These are phyloP conservation scores for Lasioglossum zephyrum DNA, from an alignment of 2,888 invertebrate species.

Conservation along the genomic window DNA sequence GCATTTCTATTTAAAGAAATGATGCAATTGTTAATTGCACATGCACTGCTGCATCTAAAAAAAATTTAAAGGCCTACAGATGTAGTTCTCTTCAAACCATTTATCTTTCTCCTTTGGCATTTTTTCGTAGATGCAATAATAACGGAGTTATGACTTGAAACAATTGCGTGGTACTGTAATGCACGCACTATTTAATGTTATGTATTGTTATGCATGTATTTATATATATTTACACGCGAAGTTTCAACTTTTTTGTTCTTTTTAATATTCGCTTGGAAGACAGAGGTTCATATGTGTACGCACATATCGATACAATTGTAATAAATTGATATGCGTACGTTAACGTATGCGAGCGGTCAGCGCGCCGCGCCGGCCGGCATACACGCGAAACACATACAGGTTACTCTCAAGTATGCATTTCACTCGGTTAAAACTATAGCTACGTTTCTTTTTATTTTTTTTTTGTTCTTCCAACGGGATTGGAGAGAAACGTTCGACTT, in stretches of 20 bases:
- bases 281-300: constrained; percentile 82
- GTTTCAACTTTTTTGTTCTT: constrained; percentile 59
- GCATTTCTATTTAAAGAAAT: too few species aligned
- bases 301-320: constrained; percentile 69
- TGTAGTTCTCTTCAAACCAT: too few species aligned
- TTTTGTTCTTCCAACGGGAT: constrained; percentile 24
- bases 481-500: constrained; percentile 6
- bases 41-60: too few species aligned
- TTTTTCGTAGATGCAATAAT: too few species aligned
- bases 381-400: constrained; percentile 34
- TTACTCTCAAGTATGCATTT: constrained; percentile 52
- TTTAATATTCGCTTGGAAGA: constrained; percentile 83
- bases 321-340: constrained; percentile 34
- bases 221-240: constrained; percentile 73
- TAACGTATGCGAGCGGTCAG: not conserved
- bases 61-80: too few species aligned
- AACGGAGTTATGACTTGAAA: too few species aligned
- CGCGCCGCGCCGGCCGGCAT: constrained; percentile 17
- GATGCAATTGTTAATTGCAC: too few species aligned
- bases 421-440: constrained; percentile 31
- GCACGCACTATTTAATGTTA: constrained; percentile 11
- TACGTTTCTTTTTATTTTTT: not conserved
- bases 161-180: not conserved
- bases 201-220: constrained; percentile 24
- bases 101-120: too few species aligned